A percentile compares a stretch with the other conserved stretches of the same genome.
phyloP scores from a whole-genome alignment of 2,797 vertebrate genomes.

The Gastrophryne carolinensis region DNA sequence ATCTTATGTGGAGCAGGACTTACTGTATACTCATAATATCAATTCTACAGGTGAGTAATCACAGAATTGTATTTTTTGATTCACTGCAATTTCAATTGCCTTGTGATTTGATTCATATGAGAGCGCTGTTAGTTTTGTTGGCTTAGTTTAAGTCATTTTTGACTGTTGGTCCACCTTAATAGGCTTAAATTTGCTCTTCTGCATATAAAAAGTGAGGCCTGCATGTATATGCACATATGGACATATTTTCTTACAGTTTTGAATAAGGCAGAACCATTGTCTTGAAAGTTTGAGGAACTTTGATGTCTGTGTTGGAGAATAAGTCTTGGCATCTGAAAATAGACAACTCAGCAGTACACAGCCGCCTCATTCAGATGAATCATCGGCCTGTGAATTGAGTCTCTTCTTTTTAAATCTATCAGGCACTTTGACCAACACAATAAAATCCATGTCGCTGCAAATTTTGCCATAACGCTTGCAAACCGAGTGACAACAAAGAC shows the following conservation, averaged over 20 bases:
- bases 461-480: conserved; percentile 52
- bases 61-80: too few species aligned
- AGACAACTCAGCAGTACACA: conserved; percentile 26
- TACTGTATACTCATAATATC: too few species aligned
- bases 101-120: too few species aligned
- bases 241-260: background rate
- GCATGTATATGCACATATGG: too few species aligned
- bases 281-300: background rate
- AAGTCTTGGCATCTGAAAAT: background rate
- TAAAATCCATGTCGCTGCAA: conserved; percentile 39
- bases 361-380: conserved; percentile 50
- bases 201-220: too few species aligned
- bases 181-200: too few species aligned
- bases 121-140: too few species aligned
- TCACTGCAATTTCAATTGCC: too few species aligned
- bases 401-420: conserved; percentile 46
- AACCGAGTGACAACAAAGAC: conserved; percentile 52
- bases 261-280: background rate
- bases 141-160: too few species aligned
- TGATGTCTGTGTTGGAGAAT: conserved; percentile 4
- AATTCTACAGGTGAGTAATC: too few species aligned
- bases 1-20: too few species aligned
- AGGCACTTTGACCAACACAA: conserved; percentile 45
- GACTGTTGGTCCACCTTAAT: too few species aligned
- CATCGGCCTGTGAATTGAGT: conserved; percentile 48